Conservation (phyloP, 2,888 invertebrate species). For the Limnephilus lunatus region DNA sequence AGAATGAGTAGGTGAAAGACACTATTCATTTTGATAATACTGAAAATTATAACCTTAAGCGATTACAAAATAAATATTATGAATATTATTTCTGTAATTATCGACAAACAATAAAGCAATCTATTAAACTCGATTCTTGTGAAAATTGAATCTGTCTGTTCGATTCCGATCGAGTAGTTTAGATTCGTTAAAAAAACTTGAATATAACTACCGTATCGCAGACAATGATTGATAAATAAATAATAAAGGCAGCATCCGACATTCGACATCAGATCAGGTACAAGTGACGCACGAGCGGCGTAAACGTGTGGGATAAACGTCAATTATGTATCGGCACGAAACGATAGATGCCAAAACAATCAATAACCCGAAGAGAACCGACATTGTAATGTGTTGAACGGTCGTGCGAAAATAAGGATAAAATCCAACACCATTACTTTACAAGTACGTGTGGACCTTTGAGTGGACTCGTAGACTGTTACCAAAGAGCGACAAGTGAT, state of each 20-base stretch:
- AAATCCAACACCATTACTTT: not conserved
- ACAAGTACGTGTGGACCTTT: too few species aligned
- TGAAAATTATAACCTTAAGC: too few species aligned
- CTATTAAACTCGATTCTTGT: too few species aligned
- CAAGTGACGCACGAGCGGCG: not conserved
- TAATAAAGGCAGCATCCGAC: not conserved
- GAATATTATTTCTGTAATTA: too few species aligned
- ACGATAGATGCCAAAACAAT: not conserved
- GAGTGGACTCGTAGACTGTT: too few species aligned
- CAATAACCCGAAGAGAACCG: not conserved
- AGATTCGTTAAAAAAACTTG: not conserved
- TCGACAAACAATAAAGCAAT: too few species aligned
- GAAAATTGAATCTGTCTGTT: too few species aligned
- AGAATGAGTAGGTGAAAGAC: too few species aligned
- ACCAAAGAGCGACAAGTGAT: too few species aligned
- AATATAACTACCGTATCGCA: not conserved
- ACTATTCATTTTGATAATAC: too few species aligned
- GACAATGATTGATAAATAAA: not conserved
- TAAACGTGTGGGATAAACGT: not conserved
- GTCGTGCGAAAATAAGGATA: not conserved
- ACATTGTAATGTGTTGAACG: not conserved
- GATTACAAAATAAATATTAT: too few species aligned
- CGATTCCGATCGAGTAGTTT: too few species aligned
- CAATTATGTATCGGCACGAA: not conserved
- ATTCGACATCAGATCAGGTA: not conserved